Evolutionary conservation across 2,888 invertebrate species (phyloP).

Genomic region (Phyto melanocephala): DNA sequence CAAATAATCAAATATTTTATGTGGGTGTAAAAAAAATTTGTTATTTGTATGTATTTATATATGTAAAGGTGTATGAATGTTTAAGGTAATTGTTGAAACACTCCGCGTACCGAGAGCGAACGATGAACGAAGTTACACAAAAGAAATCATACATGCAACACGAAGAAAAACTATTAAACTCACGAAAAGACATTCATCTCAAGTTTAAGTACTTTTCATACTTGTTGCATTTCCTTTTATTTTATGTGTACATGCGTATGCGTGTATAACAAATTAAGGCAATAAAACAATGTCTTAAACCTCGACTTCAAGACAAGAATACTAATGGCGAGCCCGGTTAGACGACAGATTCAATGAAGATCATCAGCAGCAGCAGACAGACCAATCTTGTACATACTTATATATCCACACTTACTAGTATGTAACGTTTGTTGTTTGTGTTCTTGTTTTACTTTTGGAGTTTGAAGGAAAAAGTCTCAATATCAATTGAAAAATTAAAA

Average conservation of each 20-base stretch:
- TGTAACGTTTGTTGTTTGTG: no score
- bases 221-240: conserved; percentile 64
- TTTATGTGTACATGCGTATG: conserved; percentile 19
- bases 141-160: conserved; percentile 34
- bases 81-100: not conserved
- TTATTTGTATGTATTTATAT: not conserved
- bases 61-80: no score
- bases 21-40: conserved; percentile 44
- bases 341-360: conserved; percentile 52
- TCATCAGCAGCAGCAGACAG: conserved; percentile 21
- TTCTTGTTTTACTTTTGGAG: not conserved
- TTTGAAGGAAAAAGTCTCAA: conserved; percentile 9
- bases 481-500: conserved; percentile 35
- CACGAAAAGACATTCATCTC: conserved; percentile 63
- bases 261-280: conserved; percentile 30
- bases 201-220: conserved; percentile 46
- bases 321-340: conserved; percentile 58
- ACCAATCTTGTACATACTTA: no score
- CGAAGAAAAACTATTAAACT: conserved; percentile 54
- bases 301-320: conserved; percentile 64
- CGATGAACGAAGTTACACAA: not conserved
- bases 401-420: no score
- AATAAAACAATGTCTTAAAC: conserved; percentile 56
- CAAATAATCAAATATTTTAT: conserved; percentile 38
- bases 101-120: not conserved